Evolutionary conservation across 1,140 invertebrate species (phyloP).

Genomic region (Ceratina japonica): DNA sequence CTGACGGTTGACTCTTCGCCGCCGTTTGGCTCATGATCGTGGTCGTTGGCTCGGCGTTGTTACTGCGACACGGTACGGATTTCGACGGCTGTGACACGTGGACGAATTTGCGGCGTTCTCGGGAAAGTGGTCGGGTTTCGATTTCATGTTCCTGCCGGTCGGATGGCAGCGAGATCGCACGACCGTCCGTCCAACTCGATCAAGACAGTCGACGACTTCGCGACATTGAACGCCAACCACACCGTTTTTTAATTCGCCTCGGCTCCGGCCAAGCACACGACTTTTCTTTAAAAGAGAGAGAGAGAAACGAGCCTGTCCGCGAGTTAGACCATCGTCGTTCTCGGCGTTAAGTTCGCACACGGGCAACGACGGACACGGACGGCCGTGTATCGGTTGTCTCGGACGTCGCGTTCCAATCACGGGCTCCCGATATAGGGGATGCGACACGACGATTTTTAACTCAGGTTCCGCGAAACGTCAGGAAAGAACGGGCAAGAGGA

Average conservation of each 20-base stretch:
- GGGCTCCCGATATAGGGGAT: neutral
- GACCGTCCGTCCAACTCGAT: slow-evolving; percentile 34
- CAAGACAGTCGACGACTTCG: slow-evolving; percentile 58
- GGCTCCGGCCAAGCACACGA: neutral
- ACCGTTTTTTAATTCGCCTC: too few relatives aligned
- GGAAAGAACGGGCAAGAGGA: neutral
- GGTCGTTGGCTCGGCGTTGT: neutral
- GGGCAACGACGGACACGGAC: neutral
- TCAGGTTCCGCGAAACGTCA: slow-evolving; percentile 11
- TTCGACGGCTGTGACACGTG: slow-evolving; percentile 27
- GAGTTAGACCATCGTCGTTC: slow-evolving; percentile 19
- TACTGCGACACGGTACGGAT: slow-evolving; percentile 13
- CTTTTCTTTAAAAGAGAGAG: neutral
- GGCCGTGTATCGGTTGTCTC: neutral
- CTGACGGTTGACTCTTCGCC: slow-evolving; percentile 29
- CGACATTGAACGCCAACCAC: slow-evolving; percentile 16
- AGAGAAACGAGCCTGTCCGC: neutral
- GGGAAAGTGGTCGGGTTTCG: slow-evolving; percentile 38
- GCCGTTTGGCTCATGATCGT: slow-evolving; percentile 43
- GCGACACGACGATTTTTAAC: slow-evolving; percentile 20
- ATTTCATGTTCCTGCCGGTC: slow-evolving; percentile 58
- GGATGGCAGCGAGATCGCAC: slow-evolving; percentile 33
- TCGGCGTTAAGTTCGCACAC: neutral
- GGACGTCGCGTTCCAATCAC: neutral
- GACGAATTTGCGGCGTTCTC: slow-evolving; percentile 36